phyloP scores from a whole-genome alignment of 2,888 invertebrate genomes.

The Mesorhabditis belari region DNA sequence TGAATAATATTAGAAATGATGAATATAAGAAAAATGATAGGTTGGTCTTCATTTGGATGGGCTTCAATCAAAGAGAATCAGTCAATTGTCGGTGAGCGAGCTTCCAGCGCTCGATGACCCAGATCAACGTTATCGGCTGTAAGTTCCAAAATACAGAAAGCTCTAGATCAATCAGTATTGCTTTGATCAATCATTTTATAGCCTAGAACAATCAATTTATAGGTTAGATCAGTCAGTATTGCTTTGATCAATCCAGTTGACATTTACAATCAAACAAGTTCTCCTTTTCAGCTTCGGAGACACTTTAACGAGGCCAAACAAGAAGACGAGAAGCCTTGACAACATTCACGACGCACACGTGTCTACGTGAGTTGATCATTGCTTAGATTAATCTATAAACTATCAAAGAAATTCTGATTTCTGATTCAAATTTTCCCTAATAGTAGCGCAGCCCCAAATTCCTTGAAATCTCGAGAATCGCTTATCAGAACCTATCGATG shows the following conservation, averaged over 20 bases:
- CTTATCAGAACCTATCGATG: too few relatives aligned
- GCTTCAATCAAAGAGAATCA: neutral
- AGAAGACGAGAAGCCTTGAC: conserved; percentile 27
- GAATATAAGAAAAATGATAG: neutral
- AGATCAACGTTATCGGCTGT: neutral
- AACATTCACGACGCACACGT: conserved; percentile 24
- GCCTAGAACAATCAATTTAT: too few relatives aligned
- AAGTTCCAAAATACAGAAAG: neutral
- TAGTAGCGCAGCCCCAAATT: too few relatives aligned
- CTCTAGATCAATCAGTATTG: too few relatives aligned
- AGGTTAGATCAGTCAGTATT: too few relatives aligned
- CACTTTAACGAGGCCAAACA: conserved; percentile 21
- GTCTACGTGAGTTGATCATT: conserved; percentile 16
- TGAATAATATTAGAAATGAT: neutral
- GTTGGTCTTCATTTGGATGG: neutral
- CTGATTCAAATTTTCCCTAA: too few relatives aligned
- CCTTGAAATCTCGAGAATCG: too few relatives aligned
- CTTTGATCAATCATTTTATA: too few relatives aligned
- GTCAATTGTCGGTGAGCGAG: conserved; percentile 14
- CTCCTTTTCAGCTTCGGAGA: conserved; percentile 31
- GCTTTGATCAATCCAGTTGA: too few relatives aligned
- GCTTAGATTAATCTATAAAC: too few relatives aligned
- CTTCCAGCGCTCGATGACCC: neutral
- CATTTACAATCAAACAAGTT: too few relatives aligned
- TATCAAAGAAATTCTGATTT: too few relatives aligned